These are phyloP conservation scores for Cepaea hortensis DNA, from an alignment of 2,888 invertebrate genomes.

Conservation along the genomic window DNA sequence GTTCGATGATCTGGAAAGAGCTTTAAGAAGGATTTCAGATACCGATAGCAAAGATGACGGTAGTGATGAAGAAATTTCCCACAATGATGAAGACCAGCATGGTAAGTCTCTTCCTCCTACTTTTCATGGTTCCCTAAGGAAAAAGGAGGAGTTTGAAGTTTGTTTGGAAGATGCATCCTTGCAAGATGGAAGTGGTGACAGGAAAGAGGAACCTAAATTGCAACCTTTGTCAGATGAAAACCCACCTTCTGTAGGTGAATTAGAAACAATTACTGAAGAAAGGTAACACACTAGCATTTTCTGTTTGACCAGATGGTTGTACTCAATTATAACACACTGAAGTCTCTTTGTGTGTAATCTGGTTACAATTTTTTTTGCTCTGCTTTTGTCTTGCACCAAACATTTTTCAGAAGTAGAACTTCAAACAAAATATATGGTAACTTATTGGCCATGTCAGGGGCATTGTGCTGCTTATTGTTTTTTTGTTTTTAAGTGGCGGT, in stretches of 20 bases:
- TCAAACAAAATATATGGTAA: too few species aligned
- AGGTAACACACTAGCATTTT: neutral
- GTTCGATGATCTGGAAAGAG: constrained; percentile 39
- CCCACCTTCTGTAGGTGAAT: neutral
- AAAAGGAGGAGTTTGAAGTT: neutral
- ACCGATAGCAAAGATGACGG: neutral
- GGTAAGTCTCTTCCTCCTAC: neutral
- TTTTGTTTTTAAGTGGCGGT: too few species aligned
- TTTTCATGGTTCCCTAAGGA: neutral
- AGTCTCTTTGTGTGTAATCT: too few species aligned
- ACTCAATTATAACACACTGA: too few species aligned
- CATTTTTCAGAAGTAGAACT: too few species aligned
- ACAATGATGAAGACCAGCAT: constrained; percentile 14
- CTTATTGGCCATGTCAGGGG: too few species aligned
- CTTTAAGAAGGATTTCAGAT: constrained; percentile 29
- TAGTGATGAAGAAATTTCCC: constrained; percentile 27
- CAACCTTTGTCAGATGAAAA: neutral
- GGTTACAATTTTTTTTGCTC: too few species aligned
- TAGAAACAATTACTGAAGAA: constrained; percentile 34
- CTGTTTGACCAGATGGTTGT: neutral
- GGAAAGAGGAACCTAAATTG: constrained; percentile 3
- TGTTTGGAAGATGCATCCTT: neutral
- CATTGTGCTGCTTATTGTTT: too few species aligned
- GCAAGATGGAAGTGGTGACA: neutral
- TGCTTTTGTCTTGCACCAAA: too few species aligned